phyloP scores from a whole-genome alignment of 2,888 invertebrate species.

The Cheilosia vulpina region DNA sequence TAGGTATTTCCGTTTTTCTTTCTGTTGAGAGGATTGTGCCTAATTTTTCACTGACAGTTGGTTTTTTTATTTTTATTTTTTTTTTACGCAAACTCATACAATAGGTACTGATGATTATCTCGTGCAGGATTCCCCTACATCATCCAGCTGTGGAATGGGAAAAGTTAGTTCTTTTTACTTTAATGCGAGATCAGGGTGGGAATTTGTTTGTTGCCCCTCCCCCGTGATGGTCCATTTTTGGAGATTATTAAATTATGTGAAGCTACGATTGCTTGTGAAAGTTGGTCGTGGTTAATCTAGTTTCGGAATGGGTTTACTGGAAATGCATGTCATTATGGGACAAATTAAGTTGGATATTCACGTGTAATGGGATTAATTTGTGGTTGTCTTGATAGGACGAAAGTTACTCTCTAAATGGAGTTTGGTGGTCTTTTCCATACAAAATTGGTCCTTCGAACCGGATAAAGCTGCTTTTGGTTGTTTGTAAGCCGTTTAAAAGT shows the following conservation, averaged over 20 bases:
- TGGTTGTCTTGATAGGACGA: slow-evolving; percentile 11
- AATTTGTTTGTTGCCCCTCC: background rate
- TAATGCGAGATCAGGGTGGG: background rate
- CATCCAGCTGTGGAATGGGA: slow-evolving; percentile 20
- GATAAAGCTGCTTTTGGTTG: background rate
- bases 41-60: slow-evolving; percentile 52
- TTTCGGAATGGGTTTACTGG: slow-evolving; percentile 3
- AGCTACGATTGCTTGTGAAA: background rate
- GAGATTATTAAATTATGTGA: slow-evolving; percentile 23
- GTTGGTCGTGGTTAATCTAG: slow-evolving; percentile 9
- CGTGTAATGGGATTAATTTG: slow-evolving; percentile 26
- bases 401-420: background rate
- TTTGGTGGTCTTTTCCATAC: background rate
- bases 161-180: slow-evolving; percentile 14
- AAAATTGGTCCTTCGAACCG: slow-evolving; percentile 11
- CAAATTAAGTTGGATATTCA: slow-evolving; percentile 30
- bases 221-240: background rate
- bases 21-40: background rate
- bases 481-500: background rate
- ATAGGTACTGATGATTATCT: slow-evolving; percentile 39
- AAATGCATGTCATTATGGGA: slow-evolving; percentile 33
- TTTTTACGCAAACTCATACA: slow-evolving; percentile 2
- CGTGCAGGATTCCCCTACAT: slow-evolving; percentile 23
- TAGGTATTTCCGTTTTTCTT: background rate
- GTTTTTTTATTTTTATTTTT: slow-evolving; percentile 4